Evolutionary conservation across 2,797 vertebrate species (phyloP).

Genomic region (Nannoperca australis): DNA sequence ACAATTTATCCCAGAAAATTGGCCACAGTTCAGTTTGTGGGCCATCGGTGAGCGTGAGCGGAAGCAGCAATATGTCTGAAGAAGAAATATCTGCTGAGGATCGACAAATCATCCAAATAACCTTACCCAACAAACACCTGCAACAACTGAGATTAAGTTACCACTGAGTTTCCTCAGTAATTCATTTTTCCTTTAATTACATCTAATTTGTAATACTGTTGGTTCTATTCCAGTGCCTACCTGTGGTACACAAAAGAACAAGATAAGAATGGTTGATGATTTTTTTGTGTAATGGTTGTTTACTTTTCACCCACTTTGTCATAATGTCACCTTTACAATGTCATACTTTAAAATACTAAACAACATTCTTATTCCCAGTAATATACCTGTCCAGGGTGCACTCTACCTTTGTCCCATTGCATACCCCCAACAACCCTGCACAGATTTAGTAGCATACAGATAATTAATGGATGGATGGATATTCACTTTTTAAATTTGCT

Average conservation of each 20-base stretch:
- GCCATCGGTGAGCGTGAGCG: constrained; percentile 2
- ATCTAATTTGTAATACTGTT: background rate
- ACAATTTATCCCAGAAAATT: constrained; percentile 62
- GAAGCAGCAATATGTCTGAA: constrained; percentile 28
- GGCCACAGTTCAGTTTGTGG: constrained; percentile 26
- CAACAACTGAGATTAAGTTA: background rate
- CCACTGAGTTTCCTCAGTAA: no score
- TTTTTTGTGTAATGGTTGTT: background rate
- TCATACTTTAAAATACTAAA: background rate
- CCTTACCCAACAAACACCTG: constrained; percentile 16
- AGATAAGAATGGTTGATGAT: no score
- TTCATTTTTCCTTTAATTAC: constrained; percentile 3
- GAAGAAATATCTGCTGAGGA: constrained; percentile 7
- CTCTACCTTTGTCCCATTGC: background rate
- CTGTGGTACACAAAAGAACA: background rate
- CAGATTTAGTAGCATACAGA: background rate
- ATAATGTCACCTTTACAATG: no score
- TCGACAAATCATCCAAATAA: constrained; percentile 7
- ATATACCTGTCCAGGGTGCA: background rate
- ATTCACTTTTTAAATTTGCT: background rate
- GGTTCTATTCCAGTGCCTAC: background rate
- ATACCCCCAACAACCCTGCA: background rate
- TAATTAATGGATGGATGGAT: background rate
- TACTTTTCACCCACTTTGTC: background rate
- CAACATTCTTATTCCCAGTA: background rate